Base-by-base conservation (phyloP, 92 coral and sea anemone species). In the Palythoa heliodiscus region DNA sequence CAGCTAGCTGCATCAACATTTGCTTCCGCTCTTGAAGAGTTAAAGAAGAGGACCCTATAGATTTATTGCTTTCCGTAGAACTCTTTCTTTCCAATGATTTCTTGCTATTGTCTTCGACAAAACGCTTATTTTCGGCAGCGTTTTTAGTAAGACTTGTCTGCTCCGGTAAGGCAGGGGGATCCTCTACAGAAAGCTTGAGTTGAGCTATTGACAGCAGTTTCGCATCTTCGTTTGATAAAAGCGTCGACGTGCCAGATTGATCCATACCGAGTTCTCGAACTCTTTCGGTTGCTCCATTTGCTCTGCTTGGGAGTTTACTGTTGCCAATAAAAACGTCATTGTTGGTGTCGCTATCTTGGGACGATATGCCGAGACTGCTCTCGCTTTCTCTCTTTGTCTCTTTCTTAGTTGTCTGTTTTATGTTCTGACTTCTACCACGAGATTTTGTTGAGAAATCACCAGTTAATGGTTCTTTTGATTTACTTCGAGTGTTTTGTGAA, bases 1-100 rank as follows among this genome's bases (percentile, higher is more conserved):
- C 84, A 43, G 84, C 84, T 20, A 80, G n/a, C 57, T 80, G 74
- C 84, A 80, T 29, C 61, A 80, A 63, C 84, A 80, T 80, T 48
- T 80, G 74, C 61, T 80, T 80, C 17, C 84, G 72, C 57, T 80
- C 84, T 63, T 67, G 63, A 67, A 80, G 74, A 67, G 84, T 80
- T 29, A 80, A 50, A 13, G 84, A 76, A 8, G 81, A 25, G 1
- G 81, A 80, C 7, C 75, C 84, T 25, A 47, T 73, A 12, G 84
- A 80, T 2, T 80, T 80, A 13, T 13, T n/a, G 35, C 83, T 78
- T 7, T 80, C 84, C 2, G 84, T 64, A 16, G 84, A 80, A 9
- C 74, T 66, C 63, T 43, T 67, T 66, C 84, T 47, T 50, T 68
- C 75, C 43, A 80, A 7, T 11, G 84, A 64, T 20, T 13, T 66